These are phyloP conservation scores for Drosophila nasuta DNA, from an alignment of 1,140 invertebrate genomes.

Conservation along the genomic window DNA sequence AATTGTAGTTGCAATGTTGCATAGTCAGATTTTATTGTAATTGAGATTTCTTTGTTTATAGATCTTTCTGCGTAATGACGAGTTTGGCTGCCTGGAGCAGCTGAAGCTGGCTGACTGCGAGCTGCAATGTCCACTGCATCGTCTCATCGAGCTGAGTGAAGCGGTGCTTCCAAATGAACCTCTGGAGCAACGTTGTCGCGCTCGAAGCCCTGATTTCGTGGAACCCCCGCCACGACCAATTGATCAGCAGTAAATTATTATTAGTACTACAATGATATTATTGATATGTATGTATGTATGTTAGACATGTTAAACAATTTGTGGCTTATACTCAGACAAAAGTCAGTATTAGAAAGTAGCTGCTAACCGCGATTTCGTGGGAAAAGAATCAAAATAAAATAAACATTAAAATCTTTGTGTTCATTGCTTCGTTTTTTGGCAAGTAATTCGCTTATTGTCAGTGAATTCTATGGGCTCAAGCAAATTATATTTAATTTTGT, in stretches of 20 bases:
- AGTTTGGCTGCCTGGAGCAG: constrained; percentile 85
- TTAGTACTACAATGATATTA: not conserved
- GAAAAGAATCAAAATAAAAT: constrained; percentile 16
- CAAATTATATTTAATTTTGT: constrained; percentile 45
- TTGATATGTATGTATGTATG: not conserved
- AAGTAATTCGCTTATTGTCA: constrained; percentile 27
- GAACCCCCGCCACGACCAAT: constrained; percentile 85
- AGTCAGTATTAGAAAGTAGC: constrained; percentile 37
- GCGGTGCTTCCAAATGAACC: constrained; percentile 86
- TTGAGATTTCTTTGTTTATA: constrained; percentile 68
- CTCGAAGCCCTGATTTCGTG: constrained; percentile 86
- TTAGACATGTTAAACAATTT: not conserved
- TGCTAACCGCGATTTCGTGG: not conserved
- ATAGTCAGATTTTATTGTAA: not conserved
- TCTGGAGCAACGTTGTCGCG: constrained; percentile 86
- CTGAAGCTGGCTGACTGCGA: constrained; percentile 88
- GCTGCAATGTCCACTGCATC: constrained; percentile 87
- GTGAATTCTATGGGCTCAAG: constrained; percentile 10
- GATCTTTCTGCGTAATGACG: constrained; percentile 87
- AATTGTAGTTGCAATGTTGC: no score
- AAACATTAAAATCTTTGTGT: constrained; percentile 17
- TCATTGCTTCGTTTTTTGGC: not conserved
- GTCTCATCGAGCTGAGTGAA: constrained; percentile 86
- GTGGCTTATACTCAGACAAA: constrained; percentile 1
- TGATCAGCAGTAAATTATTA: constrained; percentile 51